These are phyloP conservation scores for Chiridota heheva DNA, from an alignment of 35 echinoderm and acorn worm species.

Conservation along the genomic window DNA sequence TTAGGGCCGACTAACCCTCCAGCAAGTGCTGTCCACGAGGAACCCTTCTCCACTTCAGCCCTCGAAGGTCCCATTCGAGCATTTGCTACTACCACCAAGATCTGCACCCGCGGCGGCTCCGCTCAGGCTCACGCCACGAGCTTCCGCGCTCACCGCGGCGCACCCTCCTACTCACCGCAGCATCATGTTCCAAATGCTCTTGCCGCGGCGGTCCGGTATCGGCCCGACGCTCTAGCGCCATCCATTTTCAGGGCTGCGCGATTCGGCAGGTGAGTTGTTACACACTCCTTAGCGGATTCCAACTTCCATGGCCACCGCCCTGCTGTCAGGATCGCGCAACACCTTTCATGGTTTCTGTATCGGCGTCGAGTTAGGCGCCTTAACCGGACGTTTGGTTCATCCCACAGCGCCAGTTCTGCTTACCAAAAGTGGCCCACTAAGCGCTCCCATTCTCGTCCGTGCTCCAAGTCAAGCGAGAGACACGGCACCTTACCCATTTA, in stretches of 20 bases:
- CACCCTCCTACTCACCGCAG: slow-evolving; percentile 26
- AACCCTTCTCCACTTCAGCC: slow-evolving; percentile 10
- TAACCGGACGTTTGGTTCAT: slow-evolving; percentile 71
- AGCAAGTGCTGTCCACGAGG: not conserved
- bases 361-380: slow-evolving; percentile 28
- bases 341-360: slow-evolving; percentile 71
- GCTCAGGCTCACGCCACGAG: slow-evolving; percentile 8
- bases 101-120: slow-evolving; percentile 7
- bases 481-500: slow-evolving; percentile 61
- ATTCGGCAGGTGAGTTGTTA: slow-evolving; percentile 60
- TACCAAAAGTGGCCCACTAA: slow-evolving; percentile 69
- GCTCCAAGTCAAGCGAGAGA: slow-evolving; percentile 37
- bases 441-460: slow-evolving; percentile 18
- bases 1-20: slow-evolving; percentile 48
- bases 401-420: slow-evolving; percentile 71
- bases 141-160: slow-evolving; percentile 18
- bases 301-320: slow-evolving; percentile 72
- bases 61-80: slow-evolving; percentile 7
- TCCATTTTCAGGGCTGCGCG: slow-evolving; percentile 59
- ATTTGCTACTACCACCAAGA: slow-evolving; percentile 49
- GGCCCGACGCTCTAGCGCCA: slow-evolving; percentile 42
- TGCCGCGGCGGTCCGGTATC: slow-evolving; percentile 45
- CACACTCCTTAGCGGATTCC: no score
- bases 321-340: slow-evolving; percentile 69
- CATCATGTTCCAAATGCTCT: not conserved